Evolutionary conservation across 2,888 invertebrate genomes (phyloP).

Genomic region (Dicycla oo): DNA sequence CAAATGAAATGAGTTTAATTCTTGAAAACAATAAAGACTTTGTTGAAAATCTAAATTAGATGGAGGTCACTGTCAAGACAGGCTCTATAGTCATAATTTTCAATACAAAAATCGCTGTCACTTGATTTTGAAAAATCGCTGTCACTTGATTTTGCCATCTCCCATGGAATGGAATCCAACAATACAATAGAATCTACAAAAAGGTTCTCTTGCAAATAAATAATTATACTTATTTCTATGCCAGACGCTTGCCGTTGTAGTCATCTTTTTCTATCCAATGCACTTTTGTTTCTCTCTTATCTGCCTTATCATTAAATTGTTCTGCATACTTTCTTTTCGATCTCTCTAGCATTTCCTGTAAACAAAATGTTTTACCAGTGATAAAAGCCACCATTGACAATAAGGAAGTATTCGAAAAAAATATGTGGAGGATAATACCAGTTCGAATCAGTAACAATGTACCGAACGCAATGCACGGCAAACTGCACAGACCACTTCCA

Average conservation of each 20-base stretch:
- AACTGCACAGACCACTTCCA: constrained; percentile 74
- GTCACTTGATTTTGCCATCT: background rate
- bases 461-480: constrained; percentile 51
- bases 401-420: constrained; percentile 33
- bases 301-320: background rate
- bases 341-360: background rate
- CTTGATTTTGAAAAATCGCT: background rate
- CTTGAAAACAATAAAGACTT: constrained; percentile 33
- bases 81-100: background rate
- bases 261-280: background rate
- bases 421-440: constrained; percentile 16
- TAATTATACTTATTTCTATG: background rate
- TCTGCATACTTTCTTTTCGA: background rate
- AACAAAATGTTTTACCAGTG: constrained; percentile 4
- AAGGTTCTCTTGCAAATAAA: background rate
- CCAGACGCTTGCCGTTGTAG: background rate
- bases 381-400: background rate
- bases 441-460: constrained; percentile 34
- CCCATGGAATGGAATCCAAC: background rate
- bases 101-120: background rate
- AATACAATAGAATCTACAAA: no score
- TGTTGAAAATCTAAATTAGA: background rate
- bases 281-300: background rate
- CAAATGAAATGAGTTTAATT: constrained; percentile 41
- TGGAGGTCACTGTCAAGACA: background rate